Evolutionary conservation across 2,888 invertebrate species (phyloP).

Genomic region (Ormia ochracea): DNA sequence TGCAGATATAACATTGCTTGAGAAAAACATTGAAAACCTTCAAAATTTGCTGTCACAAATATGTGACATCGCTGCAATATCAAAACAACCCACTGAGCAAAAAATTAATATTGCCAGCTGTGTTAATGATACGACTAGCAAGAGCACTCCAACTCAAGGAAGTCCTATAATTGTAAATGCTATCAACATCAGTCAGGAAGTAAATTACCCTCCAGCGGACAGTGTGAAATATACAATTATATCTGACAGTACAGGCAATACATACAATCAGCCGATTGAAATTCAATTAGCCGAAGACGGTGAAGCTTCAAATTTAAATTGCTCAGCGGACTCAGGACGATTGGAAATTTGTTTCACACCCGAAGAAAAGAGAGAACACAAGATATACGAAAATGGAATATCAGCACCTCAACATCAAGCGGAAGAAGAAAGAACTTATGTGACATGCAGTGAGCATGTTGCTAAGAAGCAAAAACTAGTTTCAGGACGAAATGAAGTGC

Average conservation of each 20-base stretch:
- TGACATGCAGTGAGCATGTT: neutral
- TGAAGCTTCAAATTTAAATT: constrained; percentile 67
- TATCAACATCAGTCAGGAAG: constrained; percentile 49
- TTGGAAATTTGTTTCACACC: constrained; percentile 70
- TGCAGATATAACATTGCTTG: too few relatives aligned
- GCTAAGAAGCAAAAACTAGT: constrained; percentile 67
- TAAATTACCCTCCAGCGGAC: constrained; percentile 17
- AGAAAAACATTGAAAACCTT: too few relatives aligned
- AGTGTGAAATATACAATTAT: constrained; percentile 70
- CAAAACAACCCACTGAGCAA: too few relatives aligned
- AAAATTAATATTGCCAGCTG: too few relatives aligned
- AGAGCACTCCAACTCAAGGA: neutral
- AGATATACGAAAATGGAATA: neutral
- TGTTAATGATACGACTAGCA: constrained; percentile 32
- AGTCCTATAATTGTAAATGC: constrained; percentile 18
- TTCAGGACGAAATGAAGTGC: neutral
- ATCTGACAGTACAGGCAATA: constrained; percentile 63
- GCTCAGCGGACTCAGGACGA: constrained; percentile 69
- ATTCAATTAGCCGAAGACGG: constrained; percentile 69
- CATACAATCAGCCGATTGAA: constrained; percentile 67
- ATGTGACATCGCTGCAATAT: too few relatives aligned
- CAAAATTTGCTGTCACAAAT: too few relatives aligned
- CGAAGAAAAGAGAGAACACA: constrained; percentile 61
- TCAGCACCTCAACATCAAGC: neutral
- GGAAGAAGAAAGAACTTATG: neutral